Percentiles rank a stretch among this genome's conserved stretches.
phyloP scores from a whole-genome alignment of 2,113 vertebrate species.

The Corythornis madagascariensis region DNA sequence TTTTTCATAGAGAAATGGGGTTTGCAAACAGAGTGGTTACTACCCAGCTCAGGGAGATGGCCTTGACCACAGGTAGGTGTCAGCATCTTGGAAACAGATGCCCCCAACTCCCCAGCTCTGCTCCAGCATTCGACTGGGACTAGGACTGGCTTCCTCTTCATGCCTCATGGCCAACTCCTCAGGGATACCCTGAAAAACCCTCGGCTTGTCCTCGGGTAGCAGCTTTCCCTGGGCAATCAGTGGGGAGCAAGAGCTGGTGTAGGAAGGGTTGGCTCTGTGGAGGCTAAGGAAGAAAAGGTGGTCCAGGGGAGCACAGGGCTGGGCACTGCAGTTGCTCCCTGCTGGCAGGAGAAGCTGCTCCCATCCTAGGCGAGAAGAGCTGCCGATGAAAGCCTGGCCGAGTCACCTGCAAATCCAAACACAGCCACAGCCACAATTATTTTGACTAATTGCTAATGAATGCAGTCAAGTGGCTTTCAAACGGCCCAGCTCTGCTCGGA shows the following conservation, averaged over 20 bases:
- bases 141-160: constrained; percentile 72
- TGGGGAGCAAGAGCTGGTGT: constrained; percentile 70
- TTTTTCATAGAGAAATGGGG: not conserved
- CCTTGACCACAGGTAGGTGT: constrained; percentile 43
- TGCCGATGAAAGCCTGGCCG: constrained; percentile 76
- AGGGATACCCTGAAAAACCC: constrained; percentile 73
- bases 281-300: constrained; percentile 77
- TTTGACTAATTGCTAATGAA: constrained; percentile 87
- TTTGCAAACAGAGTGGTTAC: not conserved
- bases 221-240: constrained; percentile 77
- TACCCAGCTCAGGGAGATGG: not conserved
- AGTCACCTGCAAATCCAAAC: constrained; percentile 80
- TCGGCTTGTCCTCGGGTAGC: constrained; percentile 63
- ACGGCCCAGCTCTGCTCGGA: constrained; percentile 82
- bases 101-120: constrained; percentile 66
- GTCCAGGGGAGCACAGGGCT: constrained; percentile 62
- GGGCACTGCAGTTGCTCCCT: constrained; percentile 42
- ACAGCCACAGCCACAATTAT: constrained; percentile 84
- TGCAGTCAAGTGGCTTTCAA: constrained; percentile 83
- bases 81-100: constrained; percentile 71
- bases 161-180: constrained; percentile 73
- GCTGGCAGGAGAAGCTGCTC: no score
- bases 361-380: constrained; percentile 34
- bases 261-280: constrained; percentile 67
- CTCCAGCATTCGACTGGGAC: constrained; percentile 71